Conservation (phyloP, 2,113 vertebrate species). For the Arothron firmamentum region DNA sequence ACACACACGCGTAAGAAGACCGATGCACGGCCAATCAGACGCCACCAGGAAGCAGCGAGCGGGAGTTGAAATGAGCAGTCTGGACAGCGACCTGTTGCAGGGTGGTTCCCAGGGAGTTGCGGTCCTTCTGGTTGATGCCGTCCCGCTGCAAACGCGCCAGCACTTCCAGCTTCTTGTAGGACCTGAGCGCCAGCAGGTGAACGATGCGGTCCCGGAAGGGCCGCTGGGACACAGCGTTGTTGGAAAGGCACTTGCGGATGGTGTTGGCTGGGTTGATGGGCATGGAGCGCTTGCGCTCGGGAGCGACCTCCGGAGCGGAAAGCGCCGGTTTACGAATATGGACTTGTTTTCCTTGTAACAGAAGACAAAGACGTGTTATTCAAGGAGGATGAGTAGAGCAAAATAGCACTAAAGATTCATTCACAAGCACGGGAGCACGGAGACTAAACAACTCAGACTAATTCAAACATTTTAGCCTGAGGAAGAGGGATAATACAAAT, state of each 20-base stretch:
- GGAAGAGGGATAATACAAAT: no score
- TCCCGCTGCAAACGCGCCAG: slow-evolving; percentile 85
- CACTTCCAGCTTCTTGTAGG: slow-evolving; percentile 91
- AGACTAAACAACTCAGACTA: no score
- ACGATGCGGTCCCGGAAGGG: slow-evolving; percentile 85
- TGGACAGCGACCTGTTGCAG: slow-evolving; percentile 68
- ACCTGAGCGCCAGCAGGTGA: slow-evolving; percentile 85
- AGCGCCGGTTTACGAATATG: slow-evolving; percentile 82
- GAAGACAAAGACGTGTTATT: background rate
- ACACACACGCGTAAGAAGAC: background rate
- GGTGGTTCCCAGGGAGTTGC: slow-evolving; percentile 69
- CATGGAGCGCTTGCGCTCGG: slow-evolving; percentile 84
- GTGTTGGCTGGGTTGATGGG: slow-evolving; percentile 85
- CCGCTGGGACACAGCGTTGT: slow-evolving; percentile 77
- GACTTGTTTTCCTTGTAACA: slow-evolving; percentile 78
- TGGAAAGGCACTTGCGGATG: slow-evolving; percentile 77
- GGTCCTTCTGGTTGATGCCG: slow-evolving; percentile 86
- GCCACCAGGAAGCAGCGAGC: no score
- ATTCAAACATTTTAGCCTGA: no score
- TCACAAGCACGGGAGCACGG: no score
- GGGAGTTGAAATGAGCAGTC: background rate
- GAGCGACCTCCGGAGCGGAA: slow-evolving; percentile 74
- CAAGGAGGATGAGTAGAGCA: background rate
- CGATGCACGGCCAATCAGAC: background rate
- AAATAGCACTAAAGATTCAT: background rate